These are phyloP conservation scores for Hyperopisus bebe DNA, from an alignment of 2,113 vertebrate species.

Conservation along the genomic window DNA sequence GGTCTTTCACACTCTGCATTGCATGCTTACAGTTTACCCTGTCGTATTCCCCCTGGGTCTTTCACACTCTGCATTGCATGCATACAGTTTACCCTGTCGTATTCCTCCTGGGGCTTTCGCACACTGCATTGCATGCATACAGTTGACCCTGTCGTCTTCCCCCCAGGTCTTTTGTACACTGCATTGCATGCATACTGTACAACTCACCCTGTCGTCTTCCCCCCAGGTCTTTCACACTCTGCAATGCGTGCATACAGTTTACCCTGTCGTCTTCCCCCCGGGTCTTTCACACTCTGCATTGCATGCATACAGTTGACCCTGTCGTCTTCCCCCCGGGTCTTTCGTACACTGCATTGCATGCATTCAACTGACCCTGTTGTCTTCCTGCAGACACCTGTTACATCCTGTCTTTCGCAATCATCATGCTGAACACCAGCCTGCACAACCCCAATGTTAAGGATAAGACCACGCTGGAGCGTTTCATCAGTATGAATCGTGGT, in stretches of 20 bases:
- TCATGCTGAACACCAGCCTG: conserved; percentile 95
- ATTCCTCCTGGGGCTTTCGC: background rate
- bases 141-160: too few relatives aligned
- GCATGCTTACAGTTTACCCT: too few relatives aligned
- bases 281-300: background rate
- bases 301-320: too few relatives aligned
- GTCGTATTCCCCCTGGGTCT: background rate
- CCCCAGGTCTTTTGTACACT: too few relatives aligned
- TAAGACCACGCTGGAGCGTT: conserved; percentile 80
- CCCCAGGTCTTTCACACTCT: background rate
- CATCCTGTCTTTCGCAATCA: conserved; percentile 89
- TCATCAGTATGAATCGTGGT: conserved; percentile 85
- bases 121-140: background rate
- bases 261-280: too few relatives aligned
- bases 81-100: too few relatives aligned
- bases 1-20: background rate
- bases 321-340: too few relatives aligned
- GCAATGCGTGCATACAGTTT: background rate
- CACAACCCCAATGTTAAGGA: conserved; percentile 95
- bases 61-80: background rate
- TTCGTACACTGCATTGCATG: background rate
- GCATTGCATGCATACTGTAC: background rate
- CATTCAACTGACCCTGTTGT: too few relatives aligned
- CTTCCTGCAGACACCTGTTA: conserved; percentile 82
- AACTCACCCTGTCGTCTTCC: too few relatives aligned